Evolutionary conservation across 2,888 invertebrate species (phyloP).

Genomic region (Drosophila affinis): DNA sequence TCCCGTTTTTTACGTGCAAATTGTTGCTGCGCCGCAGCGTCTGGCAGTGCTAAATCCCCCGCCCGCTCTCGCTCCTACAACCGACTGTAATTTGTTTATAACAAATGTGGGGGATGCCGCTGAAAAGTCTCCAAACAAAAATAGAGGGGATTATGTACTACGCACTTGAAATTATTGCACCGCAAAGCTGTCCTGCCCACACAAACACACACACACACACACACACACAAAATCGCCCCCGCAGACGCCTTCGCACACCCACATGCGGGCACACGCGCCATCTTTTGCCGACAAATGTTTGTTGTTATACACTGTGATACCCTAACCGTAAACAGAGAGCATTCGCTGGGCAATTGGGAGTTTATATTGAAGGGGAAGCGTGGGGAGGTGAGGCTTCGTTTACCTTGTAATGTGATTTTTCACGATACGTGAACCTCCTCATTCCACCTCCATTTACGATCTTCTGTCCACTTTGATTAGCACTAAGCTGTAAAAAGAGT

Average conservation of each 20-base stretch:
- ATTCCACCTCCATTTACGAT: background rate
- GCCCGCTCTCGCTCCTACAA: background rate
- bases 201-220: background rate
- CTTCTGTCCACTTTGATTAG: background rate
- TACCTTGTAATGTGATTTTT: background rate
- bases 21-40: constrained; percentile 40
- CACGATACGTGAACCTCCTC: background rate
- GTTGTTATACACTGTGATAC: background rate
- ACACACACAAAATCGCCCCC: background rate
- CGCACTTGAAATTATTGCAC: constrained; percentile 12
- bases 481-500: background rate
- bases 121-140: background rate
- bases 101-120: constrained; percentile 36
- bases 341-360: background rate
- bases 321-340: background rate
- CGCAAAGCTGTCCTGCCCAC: background rate
- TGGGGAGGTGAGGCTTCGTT: background rate
- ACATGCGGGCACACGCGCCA: constrained; percentile 17
- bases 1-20: constrained; percentile 40
- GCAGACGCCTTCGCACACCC: background rate
- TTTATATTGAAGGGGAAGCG: too few relatives aligned
- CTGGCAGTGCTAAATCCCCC: constrained; percentile 8
- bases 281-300: constrained; percentile 17
- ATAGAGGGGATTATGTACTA: background rate
- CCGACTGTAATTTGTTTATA: constrained; percentile 61